phyloP scores from a whole-genome alignment of 2,113 vertebrate species.

The Alexandromys fortis region DNA sequence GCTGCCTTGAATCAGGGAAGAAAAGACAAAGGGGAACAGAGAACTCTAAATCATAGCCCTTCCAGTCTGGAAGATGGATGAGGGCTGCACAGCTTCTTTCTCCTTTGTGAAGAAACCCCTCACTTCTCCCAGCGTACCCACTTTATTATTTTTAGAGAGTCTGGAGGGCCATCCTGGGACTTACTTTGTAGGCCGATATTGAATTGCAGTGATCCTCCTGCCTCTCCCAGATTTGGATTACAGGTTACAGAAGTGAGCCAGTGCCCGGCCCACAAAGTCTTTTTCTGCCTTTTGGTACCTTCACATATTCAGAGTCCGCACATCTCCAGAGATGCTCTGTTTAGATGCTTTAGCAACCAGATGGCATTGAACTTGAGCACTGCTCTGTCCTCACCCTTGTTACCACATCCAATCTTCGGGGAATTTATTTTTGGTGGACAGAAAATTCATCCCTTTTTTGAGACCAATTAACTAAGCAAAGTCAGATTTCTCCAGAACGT shows the following conservation, averaged over 20 bases:
- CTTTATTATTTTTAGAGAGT: background rate
- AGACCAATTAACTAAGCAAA: conserved; percentile 19
- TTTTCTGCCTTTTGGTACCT: background rate
- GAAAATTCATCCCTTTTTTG: background rate
- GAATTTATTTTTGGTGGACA: background rate
- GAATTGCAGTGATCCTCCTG: background rate
- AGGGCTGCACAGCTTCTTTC: rapidly evolving
- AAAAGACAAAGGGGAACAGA: background rate
- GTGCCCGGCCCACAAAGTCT: background rate
- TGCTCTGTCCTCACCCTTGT: background rate
- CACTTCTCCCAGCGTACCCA: background rate
- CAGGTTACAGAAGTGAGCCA: background rate
- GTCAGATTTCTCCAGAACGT: background rate
- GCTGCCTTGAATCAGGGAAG: background rate
- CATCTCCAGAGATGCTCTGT: background rate
- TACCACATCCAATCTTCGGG: background rate
- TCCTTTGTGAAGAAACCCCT: background rate
- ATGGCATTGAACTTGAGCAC: background rate
- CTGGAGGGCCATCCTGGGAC: background rate
- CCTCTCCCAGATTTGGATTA: background rate
- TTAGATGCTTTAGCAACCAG: background rate
- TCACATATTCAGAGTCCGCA: background rate
- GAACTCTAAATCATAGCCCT: rapidly evolving
- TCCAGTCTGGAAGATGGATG: background rate
- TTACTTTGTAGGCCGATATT: background rate